Evolutionary conservation across 2,113 vertebrate species (phyloP), one percentile per base, ranked within the genome.

Genomic region (Willisornis vidua): DNA sequence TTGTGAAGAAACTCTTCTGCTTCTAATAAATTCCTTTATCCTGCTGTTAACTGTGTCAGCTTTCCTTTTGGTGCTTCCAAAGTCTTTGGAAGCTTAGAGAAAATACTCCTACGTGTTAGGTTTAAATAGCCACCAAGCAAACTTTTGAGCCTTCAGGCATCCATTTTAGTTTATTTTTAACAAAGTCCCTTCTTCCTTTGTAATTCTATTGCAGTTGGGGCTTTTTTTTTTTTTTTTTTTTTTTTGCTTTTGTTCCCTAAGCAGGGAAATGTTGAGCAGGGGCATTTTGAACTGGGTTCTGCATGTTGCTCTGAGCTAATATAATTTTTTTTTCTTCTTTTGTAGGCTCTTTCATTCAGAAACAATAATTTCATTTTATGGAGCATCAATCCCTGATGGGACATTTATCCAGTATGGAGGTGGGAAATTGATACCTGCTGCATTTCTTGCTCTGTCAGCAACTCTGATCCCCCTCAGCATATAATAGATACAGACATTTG

Each of bases 21-120:
- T 93, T 92, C 79, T 90, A 95, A 92, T 95, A 90, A 94, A 94
- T 84, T 86, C 61, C 43, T 92, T 90, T 81, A 52, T 74, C 65
- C 86, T 86, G 68, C 68, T 93, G 86, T 75, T 90, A 89, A 65
- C 72, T 59, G 39, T 91, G 88, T 90, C 83, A 92, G 26, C 76
- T 92, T 92, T 86, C 43, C 48, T 93, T 88, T 79, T 74, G 76
- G 92, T 83, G 41, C 83, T 93, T 84, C 51, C 63, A 63, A 84
- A 81, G 51, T 33, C 48, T 93, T 90, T 92, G 80, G 59, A 73
- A 5, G 12, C 59, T 86, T 33, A 87, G 58, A 93, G 67, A 55
- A 90, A 76, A 90, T 81, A 33, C 7, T 74, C 45, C 49, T 55
- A 71, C 12, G 6, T 1, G 1, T 55, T 66, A 29, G 19, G 18